These are phyloP conservation scores for Bombycilla garrulus DNA, from an alignment of 2,113 vertebrate species.

Conservation along the genomic window DNA sequence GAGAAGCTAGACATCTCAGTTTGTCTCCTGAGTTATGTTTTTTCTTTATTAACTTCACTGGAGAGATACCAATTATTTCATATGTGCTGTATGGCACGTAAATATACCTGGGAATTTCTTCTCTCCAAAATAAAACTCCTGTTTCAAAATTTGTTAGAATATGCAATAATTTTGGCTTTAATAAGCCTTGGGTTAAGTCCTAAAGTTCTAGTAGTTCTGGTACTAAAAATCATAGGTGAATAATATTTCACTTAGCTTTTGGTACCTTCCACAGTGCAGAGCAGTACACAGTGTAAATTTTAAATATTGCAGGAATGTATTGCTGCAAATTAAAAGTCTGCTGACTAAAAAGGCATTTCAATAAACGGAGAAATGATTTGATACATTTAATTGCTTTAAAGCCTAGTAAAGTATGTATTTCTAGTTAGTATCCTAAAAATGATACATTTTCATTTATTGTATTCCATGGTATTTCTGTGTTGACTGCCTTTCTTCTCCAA, in stretches of 20 bases:
- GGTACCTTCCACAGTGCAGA: not conserved
- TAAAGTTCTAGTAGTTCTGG: not conserved
- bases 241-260: not conserved
- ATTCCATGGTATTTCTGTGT: not conserved
- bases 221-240: not conserved
- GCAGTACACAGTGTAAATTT: not conserved
- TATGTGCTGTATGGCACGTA: not conserved
- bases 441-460: not conserved
- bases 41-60: not conserved
- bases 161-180: not conserved
- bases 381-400: not conserved
- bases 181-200: not conserved
- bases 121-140: not conserved
- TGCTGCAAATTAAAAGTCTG: not conserved
- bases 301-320: not conserved
- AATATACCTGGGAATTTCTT: not conserved
- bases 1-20: not conserved
- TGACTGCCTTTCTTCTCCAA: not conserved
- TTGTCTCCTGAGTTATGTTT: not conserved
- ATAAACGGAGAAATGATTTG: not conserved
- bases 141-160: not conserved
- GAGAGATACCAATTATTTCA: not conserved
- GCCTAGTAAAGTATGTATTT: not conserved
- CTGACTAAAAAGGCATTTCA: constrained; percentile 20
- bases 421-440: not conserved